Evolutionary conservation across 2,797 vertebrate genomes (phyloP).

Genomic region (Chelon labrosus): DNA sequence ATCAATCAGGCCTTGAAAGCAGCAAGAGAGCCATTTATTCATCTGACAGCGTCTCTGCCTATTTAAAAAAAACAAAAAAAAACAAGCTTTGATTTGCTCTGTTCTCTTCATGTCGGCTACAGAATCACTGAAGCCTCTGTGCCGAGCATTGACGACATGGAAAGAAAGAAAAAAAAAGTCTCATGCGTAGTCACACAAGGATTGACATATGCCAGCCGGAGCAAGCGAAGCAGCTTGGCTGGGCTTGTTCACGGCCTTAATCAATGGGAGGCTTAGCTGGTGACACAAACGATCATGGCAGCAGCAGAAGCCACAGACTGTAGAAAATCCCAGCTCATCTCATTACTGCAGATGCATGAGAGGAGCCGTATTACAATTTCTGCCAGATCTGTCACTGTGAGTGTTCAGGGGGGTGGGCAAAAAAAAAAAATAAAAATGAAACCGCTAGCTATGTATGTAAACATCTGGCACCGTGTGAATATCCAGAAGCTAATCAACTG

Average conservation of each 20-base stretch:
- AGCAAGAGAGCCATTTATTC: constrained; percentile 45
- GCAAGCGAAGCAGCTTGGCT: constrained; percentile 67
- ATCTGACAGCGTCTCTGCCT: constrained; percentile 35
- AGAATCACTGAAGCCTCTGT: constrained; percentile 39
- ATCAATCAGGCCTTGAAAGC: constrained; percentile 41
- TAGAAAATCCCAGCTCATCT: constrained; percentile 75
- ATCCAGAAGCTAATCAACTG: constrained; percentile 57
- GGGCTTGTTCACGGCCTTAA: constrained; percentile 69
- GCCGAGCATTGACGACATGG: constrained; percentile 7
- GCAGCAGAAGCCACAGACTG: constrained; percentile 73
- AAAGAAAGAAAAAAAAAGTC: constrained; percentile 22
- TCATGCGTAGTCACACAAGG: constrained; percentile 60
- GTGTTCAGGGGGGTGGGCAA: constrained; percentile 31
- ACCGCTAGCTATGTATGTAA: constrained; percentile 43
- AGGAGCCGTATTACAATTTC: constrained; percentile 60
- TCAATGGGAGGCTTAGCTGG: constrained; percentile 76
- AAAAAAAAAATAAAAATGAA: constrained; percentile 29
- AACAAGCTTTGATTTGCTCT: constrained; percentile 38
- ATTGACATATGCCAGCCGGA: constrained; percentile 73
- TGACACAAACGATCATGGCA: constrained; percentile 72
- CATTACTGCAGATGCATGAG: constrained; percentile 73
- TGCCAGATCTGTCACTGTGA: constrained; percentile 64
- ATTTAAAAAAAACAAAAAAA: constrained; percentile 47
- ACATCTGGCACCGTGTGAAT: constrained; percentile 63
- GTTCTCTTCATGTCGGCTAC: constrained; percentile 35